Conservation (phyloP, 1,140 invertebrate genomes). For the Temnothorax curvispinosus region DNA sequence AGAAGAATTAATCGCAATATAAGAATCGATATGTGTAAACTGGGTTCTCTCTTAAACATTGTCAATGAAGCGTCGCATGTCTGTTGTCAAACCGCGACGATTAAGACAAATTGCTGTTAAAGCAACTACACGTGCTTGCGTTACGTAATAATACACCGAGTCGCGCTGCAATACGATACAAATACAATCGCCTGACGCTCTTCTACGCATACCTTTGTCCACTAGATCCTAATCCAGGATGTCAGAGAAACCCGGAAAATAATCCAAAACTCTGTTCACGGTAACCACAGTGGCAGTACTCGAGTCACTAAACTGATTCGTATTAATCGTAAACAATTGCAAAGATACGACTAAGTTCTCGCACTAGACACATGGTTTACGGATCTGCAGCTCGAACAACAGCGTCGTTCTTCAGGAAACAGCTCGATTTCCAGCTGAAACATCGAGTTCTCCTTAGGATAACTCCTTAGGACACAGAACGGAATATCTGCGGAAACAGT, state of each 20-base stretch:
- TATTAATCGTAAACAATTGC: background rate
- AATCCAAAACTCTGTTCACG: slow-evolving; percentile 60
- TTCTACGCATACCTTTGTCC: slow-evolving; percentile 33
- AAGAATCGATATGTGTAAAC: background rate
- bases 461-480: background rate
- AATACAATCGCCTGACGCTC: background rate
- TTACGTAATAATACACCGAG: slow-evolving; percentile 11
- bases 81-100: background rate
- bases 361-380: slow-evolving; percentile 56
- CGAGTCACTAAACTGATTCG: slow-evolving; percentile 44
- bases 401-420: background rate
- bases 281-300: slow-evolving; percentile 42
- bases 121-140: slow-evolving; percentile 29
- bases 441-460: background rate
- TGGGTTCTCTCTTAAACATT: background rate
- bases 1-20: background rate
- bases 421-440: background rate
- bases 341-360: background rate
- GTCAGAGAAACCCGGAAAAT: slow-evolving; percentile 39
- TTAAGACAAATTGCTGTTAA: slow-evolving; percentile 42
- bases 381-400: background rate
- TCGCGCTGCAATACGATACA: background rate
- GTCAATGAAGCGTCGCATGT: slow-evolving; percentile 3
- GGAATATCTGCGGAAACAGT: slow-evolving; percentile 19
- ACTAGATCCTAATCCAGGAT: slow-evolving; percentile 16